Base-by-base conservation (phyloP, 2,888 invertebrate species). In the Phytoseiulus persimilis region DNA sequence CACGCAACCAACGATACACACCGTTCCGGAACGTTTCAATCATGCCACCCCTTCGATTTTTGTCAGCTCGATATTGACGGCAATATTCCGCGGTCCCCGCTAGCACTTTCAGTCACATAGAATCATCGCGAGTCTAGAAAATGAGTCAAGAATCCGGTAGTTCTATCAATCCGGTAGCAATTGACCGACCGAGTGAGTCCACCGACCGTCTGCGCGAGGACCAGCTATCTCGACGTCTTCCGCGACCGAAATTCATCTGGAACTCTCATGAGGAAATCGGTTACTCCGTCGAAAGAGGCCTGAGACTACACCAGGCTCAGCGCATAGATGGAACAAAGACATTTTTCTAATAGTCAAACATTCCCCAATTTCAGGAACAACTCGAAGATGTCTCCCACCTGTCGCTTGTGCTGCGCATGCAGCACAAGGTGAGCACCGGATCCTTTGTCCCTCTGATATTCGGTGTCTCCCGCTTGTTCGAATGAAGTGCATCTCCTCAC, bases 361-460 rank as follows among this genome's bases (percentile, higher is more conserved):
- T 65, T 87, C 33, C 18, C 18, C 1, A 18, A n/a, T 31, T 87
- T n/a, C 33, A 87, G 87, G 87, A 87, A 33, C 32, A 31, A 45
- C 87, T 87, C 33, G 87, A 87, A 33, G 87, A 87, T 87, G 87
- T 87, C 33, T 87, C 87, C 33, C 87, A 87, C 45, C 32, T 87
- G 87, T 39, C 87, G 32, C 87, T 87, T 11, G 87, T 87, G 32
- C 87, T 32, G 32, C 32, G 87, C 11, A 87, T 87, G 87, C 87
- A 87, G 33, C 87, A 87, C 87, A 87, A 87, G 87, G 87, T 87
- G 31, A 31, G 83, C 39, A 39, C 9, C 39, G 9, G 39, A 6
- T 39, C 9, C 9, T 39, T 39, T 9, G 3, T 39, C 9, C 39
- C 9, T 39, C 39, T 3, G 39, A 3, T 39, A 3, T 6, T 39